Evolutionary conservation across 1,140 invertebrate species (phyloP).

Genomic region (Alviniconcha marisindica): DNA sequence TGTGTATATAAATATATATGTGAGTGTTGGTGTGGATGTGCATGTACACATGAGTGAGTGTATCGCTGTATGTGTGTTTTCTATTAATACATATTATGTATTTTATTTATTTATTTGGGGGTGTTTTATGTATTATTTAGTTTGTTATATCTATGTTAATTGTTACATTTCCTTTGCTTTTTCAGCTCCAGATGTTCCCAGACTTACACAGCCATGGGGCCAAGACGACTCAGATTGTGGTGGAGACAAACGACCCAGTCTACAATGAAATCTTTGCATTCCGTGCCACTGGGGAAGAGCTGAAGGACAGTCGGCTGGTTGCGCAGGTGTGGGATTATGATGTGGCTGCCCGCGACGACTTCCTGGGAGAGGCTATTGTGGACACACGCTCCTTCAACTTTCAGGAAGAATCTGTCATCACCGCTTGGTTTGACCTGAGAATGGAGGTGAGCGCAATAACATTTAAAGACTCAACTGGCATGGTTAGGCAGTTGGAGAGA

Average conservation of each 20-base stretch:
- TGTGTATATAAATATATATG: background rate
- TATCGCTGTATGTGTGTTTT: no score
- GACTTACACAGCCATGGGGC: constrained; percentile 57
- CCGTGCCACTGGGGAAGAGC: constrained; percentile 52
- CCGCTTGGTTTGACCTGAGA: constrained; percentile 66
- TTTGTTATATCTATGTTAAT: no score
- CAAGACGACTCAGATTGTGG: constrained; percentile 56
- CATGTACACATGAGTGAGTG: no score
- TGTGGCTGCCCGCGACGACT: constrained; percentile 62
- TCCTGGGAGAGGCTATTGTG: constrained; percentile 67
- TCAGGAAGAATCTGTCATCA: constrained; percentile 54
- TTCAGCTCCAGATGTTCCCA: constrained; percentile 61
- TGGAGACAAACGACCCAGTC: constrained; percentile 59
- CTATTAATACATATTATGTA: no score
- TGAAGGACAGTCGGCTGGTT: constrained; percentile 51
- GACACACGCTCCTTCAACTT: constrained; percentile 59
- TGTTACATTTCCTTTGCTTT: background rate
- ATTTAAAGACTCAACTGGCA: no score
- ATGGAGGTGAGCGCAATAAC: constrained; percentile 65
- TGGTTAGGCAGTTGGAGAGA: background rate
- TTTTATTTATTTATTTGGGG: no score
- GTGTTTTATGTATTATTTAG: no score
- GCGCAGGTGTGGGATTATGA: constrained; percentile 68
- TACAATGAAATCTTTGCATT: constrained; percentile 72
- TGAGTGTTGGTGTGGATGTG: no score